Evolutionary conservation across 2,797 vertebrate species (phyloP), one percentile per base, ranked within the genome.

Genomic region (Sternarchorhynchus goeldii): DNA sequence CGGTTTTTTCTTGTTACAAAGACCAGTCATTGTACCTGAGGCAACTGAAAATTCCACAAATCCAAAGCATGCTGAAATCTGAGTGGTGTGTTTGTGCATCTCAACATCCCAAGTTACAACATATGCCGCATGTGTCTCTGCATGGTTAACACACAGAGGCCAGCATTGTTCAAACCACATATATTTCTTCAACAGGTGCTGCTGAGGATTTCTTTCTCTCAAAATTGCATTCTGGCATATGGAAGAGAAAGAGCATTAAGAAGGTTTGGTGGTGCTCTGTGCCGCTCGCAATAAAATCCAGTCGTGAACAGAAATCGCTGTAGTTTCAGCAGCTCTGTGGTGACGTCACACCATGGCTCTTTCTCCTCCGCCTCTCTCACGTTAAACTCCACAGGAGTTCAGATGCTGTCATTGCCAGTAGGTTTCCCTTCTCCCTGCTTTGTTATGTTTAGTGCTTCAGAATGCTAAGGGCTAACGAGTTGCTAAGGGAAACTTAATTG

Each of bases 11-110:
- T 53, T 39, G 31, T 25, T 21, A 65, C 53, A 60, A 8, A 72
- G 56, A 55, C 16, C 65, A 72, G 65, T 68, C 2, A 59, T 10
- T 64, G 58, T 14, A 45, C 18, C 41, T 60, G 57, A 68, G 63
- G 20, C 73, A 68, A 56, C 34, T 16, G 36, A 67, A 57, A 80
- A 64, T 34, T 12, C 36, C 65, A 34, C 6, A 5, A 56, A 56
- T 66, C 31, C 66, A 59, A 14, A 58, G 65, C 55, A 36, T 18
- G 20, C 7, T 34, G 66, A 39, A 75, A 70, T 80, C 64, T 71
- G 66, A 66, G 53, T 66, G 60, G 57, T 72, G 59, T 75, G 3
- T 21, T 71, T 56, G 57, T 34, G 57, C 45, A 63, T 77, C 56
- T 69, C 77, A 63, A 57, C 50, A 34, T 8, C 5, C 34, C 55